Evolutionary conservation across 2,888 invertebrate genomes (phyloP), one percentile per base, ranked within the genome.

Genomic region (Ophonus ardosiacus): DNA sequence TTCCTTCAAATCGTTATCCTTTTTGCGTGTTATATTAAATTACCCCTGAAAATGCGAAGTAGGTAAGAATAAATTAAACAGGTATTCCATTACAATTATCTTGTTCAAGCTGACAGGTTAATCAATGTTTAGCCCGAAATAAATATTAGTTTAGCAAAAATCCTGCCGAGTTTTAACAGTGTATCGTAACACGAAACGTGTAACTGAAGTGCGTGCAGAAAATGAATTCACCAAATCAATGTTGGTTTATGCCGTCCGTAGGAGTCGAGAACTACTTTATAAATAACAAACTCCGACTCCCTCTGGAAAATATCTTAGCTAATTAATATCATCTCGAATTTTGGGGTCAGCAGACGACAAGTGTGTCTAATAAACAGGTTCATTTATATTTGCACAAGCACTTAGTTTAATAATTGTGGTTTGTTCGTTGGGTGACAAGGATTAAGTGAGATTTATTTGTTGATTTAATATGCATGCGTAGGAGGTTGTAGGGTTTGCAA

Each of bases 211-310:
- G 79, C 61, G 79, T 79, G 79, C 61, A 13, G 79, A 79, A 59
- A 79, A 79, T 61, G 79, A 79, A 79, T 79, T 79, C 79, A 61
- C 59, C 79, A 57, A 79, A 79, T 79, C 61, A 79, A 79, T 61
- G 79, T 79, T 78, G 18, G 71, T 79, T 61, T 61, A 79, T 61
- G 61, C 40, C 24, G 59, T 17, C 24, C 8, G 15, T 13, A 38
- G 59, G 24, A 79, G 38, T 57, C 21, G 18, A 10, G 18, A 15
- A 38, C 43, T 40, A 7, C 71, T 74, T 74, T 74, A 74, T 74
- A 74, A 68, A 68, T 68, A 68, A 15, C 38, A 0, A 5, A 31
- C 6, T n/a, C 68, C 8, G 7, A 15, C 24, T 13, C 63, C 24
- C 18, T 24, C n/a, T n/a, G 57, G 13, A 78, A 15, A 71, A 74